Conservation (phyloP, 53 echinoderm and acorn worm genomes). For the Luidia sarsii region DNA sequence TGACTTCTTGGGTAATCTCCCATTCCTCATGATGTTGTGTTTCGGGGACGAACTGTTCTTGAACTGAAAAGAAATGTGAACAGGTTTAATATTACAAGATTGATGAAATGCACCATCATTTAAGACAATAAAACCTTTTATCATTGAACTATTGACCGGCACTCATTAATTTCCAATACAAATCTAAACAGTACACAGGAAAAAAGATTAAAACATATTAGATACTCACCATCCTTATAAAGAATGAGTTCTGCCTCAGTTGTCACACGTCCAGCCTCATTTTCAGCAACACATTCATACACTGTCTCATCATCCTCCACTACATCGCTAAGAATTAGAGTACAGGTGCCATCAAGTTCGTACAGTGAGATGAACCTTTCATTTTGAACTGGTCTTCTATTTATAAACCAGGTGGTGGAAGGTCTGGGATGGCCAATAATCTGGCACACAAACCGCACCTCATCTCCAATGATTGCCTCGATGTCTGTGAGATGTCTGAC, state of each 20-base stretch:
- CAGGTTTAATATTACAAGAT: no score
- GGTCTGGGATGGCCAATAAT: constrained; percentile 80
- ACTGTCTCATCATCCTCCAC: constrained; percentile 78
- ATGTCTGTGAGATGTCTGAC: constrained; percentile 68
- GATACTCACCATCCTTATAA: constrained; percentile 53
- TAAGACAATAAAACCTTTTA: neutral
- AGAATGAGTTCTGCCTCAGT: constrained; percentile 73
- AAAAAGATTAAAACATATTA: constrained; percentile 4
- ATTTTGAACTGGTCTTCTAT: constrained; percentile 69
- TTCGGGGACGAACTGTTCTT: constrained; percentile 14
- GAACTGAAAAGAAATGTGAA: no score
- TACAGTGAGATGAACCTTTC: constrained; percentile 84
- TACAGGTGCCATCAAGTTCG: constrained; percentile 81
- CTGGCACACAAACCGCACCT: constrained; percentile 88
- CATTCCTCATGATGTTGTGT: constrained; percentile 39
- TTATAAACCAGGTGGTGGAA: constrained; percentile 76
- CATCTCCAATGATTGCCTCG: constrained; percentile 58
- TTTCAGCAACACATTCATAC: constrained; percentile 85
- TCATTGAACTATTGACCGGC: constrained; percentile 16
- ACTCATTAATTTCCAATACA: neutral
- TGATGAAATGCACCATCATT: no score
- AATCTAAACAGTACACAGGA: constrained; percentile 2
- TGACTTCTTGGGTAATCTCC: constrained; percentile 8
- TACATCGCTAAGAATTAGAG: constrained; percentile 81
- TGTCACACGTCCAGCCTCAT: constrained; percentile 74